A percentile compares a stretch with the other conserved stretches of the same genome.
Conservation (phyloP, 2,113 vertebrate genomes). For the mouse (Mus musculus) region DNA sequence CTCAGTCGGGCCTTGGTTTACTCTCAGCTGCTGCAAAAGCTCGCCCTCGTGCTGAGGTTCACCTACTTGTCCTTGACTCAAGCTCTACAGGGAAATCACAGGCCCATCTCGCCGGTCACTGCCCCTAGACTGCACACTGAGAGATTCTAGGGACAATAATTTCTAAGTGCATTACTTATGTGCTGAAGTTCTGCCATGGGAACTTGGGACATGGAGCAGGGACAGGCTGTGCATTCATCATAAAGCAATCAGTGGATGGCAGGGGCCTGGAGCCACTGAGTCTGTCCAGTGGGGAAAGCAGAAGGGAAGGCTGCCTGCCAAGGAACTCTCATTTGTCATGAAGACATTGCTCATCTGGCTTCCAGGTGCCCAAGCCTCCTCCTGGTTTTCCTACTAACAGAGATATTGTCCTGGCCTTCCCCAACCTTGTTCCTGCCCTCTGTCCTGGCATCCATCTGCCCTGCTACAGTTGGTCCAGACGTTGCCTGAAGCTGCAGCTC, state of each 20-base stretch:
- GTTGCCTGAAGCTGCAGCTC: neutral
- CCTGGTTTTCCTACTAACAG: neutral
- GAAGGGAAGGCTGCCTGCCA: neutral
- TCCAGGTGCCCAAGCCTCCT: neutral
- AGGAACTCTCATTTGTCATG: neutral
- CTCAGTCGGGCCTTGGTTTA: neutral
- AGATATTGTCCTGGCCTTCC: neutral
- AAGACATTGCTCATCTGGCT: neutral
- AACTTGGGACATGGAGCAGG: neutral
- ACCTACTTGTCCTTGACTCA: conserved; percentile 1
- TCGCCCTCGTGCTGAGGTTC: neutral
- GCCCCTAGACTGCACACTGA: neutral
- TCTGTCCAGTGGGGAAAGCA: neutral
- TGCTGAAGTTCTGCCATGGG: neutral
- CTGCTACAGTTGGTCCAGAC: neutral
- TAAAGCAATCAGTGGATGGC: conserved; percentile 44
- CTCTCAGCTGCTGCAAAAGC: neutral
- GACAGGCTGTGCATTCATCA: conserved; percentile 55
- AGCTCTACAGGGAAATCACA: conserved; percentile 23
- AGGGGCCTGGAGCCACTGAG: conserved; percentile 1
- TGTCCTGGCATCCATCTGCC: neutral
- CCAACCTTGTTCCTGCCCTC: neutral
- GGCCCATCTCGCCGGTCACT: neutral
- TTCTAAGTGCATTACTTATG: conserved; percentile 50
- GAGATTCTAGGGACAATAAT: conserved; percentile 23